Conservation (phyloP, 2,888 invertebrate genomes). For the Drosophila trichaetosa region DNA sequence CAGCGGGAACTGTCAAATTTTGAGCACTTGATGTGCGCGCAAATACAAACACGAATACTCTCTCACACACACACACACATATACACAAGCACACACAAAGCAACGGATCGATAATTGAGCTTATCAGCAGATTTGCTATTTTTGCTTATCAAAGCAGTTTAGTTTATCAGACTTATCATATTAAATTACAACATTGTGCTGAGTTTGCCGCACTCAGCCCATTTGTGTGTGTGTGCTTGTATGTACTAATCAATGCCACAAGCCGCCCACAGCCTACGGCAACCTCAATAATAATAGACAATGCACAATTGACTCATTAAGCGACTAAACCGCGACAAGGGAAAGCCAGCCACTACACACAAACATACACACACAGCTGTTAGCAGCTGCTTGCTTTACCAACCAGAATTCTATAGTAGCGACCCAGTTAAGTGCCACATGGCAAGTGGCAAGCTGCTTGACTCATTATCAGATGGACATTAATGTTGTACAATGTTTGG, state of each 20-base stretch:
- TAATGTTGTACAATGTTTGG: slow-evolving; percentile 44
- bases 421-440: slow-evolving; percentile 9
- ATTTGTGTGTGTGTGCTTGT: slow-evolving; percentile 23
- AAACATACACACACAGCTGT: slow-evolving; percentile 30
- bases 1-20: slow-evolving; percentile 58
- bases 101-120: slow-evolving; percentile 74
- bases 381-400: slow-evolving; percentile 35
- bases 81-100: neutral
- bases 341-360: slow-evolving; percentile 37
- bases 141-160: slow-evolving; percentile 73
- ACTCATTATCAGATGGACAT: slow-evolving; percentile 25
- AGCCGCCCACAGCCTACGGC: slow-evolving; percentile 51
- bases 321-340: slow-evolving; percentile 75
- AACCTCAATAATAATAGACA: slow-evolving; percentile 47
- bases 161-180: slow-evolving; percentile 70
- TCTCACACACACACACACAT: slow-evolving; percentile 2
- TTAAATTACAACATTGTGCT: slow-evolving; percentile 75
- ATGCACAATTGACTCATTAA: slow-evolving; percentile 80
- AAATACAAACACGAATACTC: neutral
- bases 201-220: slow-evolving; percentile 13
- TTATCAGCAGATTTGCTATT: slow-evolving; percentile 70
- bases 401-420: slow-evolving; percentile 18
- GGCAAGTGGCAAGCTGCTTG: slow-evolving; percentile 20
- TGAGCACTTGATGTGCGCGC: slow-evolving; percentile 44
- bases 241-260: slow-evolving; percentile 71